Evolutionary conservation across 2,113 vertebrate species (phyloP), one percentile per base, ranked within the genome.

Genomic region (Pycnonotus jocosus): DNA sequence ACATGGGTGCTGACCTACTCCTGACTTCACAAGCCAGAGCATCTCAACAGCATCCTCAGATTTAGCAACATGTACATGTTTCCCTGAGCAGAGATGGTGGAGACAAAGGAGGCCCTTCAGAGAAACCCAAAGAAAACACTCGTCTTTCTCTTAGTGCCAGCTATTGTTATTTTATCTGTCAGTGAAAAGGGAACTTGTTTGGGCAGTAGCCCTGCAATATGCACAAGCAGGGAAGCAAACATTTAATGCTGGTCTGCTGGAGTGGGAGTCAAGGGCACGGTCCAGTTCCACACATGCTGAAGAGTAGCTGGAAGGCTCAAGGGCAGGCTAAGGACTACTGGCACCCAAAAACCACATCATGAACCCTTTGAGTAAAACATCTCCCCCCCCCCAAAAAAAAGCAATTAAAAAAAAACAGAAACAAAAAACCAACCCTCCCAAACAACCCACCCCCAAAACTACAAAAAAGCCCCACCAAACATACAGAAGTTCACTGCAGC

Each of bases 81-180:
- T 70, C 76, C 47, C 58, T 44, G 51, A 51, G 82, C 4, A 2
- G 62, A 90, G 47, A 70, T 1, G 0, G 12, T 31, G 24, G 24
- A 85, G 47, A 96, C 76, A 88, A 88, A 91, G 54, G 72, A 86
- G 91, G 86, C 80, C 68, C 64, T 92, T 86, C 76, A 93, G 79
- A 68, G 76, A 80, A 92, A 58, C 76, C 42, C 60, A 86, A 65
- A 88, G 71, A 72, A 95, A 95, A 94, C 60, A 69, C 33, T 58
- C 0, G 0, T 64, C 86, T 81, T 73, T 56, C 58, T 83, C 35
- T 71, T 83, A 70, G 60, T 37, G 76, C 86, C 76, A 95, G 35
- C 82, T 86, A 94, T 81, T 94, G 90, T 94, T 88, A 94, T 78
- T 92, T 86, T 86, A 78, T 81, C 93, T 80, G 85, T 86, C 90